Evolutionary conservation across 2,888 invertebrate species (phyloP), one percentile per base, ranked within the genome.

Genomic region (Brenthis hecate): DNA sequence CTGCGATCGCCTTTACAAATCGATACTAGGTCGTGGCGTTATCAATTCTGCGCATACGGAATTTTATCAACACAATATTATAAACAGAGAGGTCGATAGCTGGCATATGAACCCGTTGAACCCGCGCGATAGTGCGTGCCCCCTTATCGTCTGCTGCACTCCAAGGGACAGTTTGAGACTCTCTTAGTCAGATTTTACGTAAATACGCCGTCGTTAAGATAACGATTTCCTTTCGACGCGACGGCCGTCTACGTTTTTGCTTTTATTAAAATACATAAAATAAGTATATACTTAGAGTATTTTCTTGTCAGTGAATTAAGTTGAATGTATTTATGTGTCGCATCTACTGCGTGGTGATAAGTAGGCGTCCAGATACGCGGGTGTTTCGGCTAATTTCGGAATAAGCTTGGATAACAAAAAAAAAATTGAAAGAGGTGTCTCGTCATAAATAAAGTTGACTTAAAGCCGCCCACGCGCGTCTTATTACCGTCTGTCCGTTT

Each of bases 401-500:
- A 50, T 70, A 63, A 63, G 58, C 55, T 36, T 53, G 67, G 54
- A 43, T 74, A 75, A 79, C 53, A 53, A 32, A 63, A 78, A 19
- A 19, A 76, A 83, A 85, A 14, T 16, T 6, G 53, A 62, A 83
- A 80, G 74, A 84, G 81, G 81, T 84, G 77, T 82, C 84, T 83
- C 85, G 83, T 90, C 88, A 91, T 92, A 91, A 92, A 92, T 91
- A 91, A 89, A 86, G 88, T 89, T 89, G 91, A 91, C 91, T 89
- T 86, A 87, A 85, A 86, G 87, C 88, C 88, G 87, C 92, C 92
- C 88, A 91, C 92, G 88, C 90, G 88, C 85, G 83, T 87, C 91
- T 91, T 91, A 91, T 90, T 91, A 91, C 84, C 88, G 88, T 83
- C 89, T 87, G 90, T 90, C 86, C 84, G 90, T 89, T 84, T 84